These are phyloP conservation scores for Delia radicum DNA, from an alignment of 1,140 invertebrate species.

Conservation along the genomic window DNA sequence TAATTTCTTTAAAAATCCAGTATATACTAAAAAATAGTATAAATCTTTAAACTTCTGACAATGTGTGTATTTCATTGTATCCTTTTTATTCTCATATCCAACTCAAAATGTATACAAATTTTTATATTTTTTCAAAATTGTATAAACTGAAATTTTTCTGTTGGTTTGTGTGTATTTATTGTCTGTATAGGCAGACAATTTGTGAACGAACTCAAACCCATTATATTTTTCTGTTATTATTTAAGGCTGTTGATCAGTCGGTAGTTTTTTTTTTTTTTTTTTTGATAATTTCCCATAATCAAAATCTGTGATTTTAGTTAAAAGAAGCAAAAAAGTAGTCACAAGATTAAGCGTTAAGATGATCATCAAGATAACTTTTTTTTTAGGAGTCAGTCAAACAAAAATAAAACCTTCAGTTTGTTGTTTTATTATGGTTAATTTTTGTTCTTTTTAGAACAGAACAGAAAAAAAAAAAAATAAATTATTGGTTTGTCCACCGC, in stretches of 20 bases:
- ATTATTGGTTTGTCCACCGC: neutral
- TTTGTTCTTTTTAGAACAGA: neutral
- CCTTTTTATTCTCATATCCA: no score
- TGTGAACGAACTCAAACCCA: neutral
- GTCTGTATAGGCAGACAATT: neutral
- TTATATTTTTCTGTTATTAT: neutral
- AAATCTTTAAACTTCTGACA: no score
- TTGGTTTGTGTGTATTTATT: no score
- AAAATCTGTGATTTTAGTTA: neutral
- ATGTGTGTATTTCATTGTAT: no score
- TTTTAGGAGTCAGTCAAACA: neutral
- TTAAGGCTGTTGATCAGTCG: neutral
- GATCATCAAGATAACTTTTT: neutral
- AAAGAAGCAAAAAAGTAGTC: neutral
- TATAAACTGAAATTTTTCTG: neutral
- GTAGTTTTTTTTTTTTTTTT: neutral
- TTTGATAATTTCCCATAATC: neutral
- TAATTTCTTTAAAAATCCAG: no score
- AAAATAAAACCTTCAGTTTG: neutral
- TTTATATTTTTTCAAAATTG: no score
- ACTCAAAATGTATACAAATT: no score
- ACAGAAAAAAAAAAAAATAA: neutral
- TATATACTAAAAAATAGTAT: no score
- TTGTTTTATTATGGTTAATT: no score
- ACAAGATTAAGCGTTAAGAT: conserved; percentile 4